phyloP scores from a whole-genome alignment of 2,888 invertebrate genomes.

The Rotaria magnacalcarata region DNA sequence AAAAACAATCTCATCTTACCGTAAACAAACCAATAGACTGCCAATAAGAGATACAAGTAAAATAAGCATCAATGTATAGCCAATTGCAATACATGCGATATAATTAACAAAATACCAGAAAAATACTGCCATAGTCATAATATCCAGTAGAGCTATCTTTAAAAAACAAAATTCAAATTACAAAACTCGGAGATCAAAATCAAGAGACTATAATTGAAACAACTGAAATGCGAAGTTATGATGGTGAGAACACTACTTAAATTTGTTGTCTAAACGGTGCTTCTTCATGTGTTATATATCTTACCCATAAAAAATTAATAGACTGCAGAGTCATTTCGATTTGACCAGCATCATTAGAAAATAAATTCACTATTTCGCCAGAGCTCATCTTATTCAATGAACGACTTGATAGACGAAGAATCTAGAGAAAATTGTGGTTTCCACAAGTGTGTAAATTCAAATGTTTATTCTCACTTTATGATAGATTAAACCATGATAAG shows the following conservation, averaged over 20 bases:
- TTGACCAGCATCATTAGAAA: background rate
- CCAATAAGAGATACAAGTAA: background rate
- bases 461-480: background rate
- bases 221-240: too few species aligned
- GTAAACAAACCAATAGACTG: background rate
- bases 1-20: background rate
- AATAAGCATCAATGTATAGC: background rate
- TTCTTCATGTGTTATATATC: too few species aligned
- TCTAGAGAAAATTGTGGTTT: background rate
- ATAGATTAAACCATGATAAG: slow-evolving; percentile 19
- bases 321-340: background rate
- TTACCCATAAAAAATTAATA: background rate
- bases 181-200: too few species aligned
- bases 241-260: too few species aligned
- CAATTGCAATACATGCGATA: background rate
- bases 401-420: background rate
- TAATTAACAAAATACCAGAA: slow-evolving; percentile 22
- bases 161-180: too few species aligned
- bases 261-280: too few species aligned
- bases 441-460: background rate
- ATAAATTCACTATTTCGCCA: background rate
- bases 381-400: background rate
- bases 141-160: background rate
- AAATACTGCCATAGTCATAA: background rate
- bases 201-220: too few species aligned